Evolutionary conservation across 2,797 vertebrate species (phyloP).

Genomic region (Rhinichthys osculus): DNA sequence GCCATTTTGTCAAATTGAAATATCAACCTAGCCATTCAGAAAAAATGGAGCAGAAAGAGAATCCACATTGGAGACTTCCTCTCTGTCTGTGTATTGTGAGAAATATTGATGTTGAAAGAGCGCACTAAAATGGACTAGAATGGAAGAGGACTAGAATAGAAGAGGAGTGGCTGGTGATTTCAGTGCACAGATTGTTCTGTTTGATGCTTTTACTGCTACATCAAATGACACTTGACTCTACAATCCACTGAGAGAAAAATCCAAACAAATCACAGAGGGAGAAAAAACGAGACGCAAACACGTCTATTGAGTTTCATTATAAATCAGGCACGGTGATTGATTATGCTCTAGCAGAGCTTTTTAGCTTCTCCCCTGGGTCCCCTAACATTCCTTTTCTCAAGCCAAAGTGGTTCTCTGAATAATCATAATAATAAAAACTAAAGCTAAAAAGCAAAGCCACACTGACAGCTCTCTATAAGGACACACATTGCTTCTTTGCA

Average conservation of each 20-base stretch:
- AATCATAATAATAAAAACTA: neutral
- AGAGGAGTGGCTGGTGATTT: slow-evolving; percentile 19
- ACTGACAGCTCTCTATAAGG: slow-evolving; percentile 1
- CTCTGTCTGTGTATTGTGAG: neutral
- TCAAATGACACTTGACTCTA: slow-evolving; percentile 23
- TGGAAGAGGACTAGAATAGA: slow-evolving; percentile 1
- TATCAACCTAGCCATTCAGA: neutral
- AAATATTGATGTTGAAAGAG: slow-evolving; percentile 11
- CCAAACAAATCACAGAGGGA: slow-evolving; percentile 29
- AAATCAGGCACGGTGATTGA: slow-evolving; percentile 7
- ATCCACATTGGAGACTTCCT: neutral
- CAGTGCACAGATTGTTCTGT: slow-evolving; percentile 4
- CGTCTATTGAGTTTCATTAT: slow-evolving; percentile 29
- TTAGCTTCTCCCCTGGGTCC: neutral
- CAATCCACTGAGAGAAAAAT: slow-evolving; percentile 32
- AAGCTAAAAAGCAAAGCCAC: slow-evolving; percentile 23
- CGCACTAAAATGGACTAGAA: slow-evolving; percentile 5
- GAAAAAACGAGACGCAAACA: slow-evolving; percentile 32
- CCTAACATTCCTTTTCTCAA: neutral
- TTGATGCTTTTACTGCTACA: slow-evolving; percentile 12
- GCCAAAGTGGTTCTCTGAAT: neutral
- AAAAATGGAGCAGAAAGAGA: neutral
- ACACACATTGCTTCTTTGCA: neutral
- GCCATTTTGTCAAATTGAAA: neutral
- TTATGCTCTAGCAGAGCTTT: slow-evolving; percentile 8